Conservation (phyloP, 1,140 invertebrate genomes). For the Lucilia cuprina region DNA sequence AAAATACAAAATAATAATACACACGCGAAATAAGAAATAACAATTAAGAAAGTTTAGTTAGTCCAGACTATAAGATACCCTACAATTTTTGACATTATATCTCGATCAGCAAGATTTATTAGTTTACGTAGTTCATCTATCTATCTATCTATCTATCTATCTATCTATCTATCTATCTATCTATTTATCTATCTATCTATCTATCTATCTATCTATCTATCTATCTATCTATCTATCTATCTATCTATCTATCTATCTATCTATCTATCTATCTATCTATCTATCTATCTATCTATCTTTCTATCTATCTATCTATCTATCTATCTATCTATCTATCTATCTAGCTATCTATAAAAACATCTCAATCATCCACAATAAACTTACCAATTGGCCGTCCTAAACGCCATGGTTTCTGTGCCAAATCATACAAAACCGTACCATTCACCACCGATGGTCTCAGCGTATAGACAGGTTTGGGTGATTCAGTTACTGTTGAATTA, state of each 20-base stretch:
- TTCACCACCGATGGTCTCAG: conserved; percentile 57
- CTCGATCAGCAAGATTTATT: too few species aligned
- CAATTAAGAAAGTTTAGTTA: not conserved
- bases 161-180: too few species aligned
- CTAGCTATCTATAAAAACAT: too few species aligned
- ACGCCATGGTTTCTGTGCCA: conserved; percentile 83
- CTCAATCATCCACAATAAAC: too few species aligned
- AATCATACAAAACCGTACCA: conserved; percentile 82
- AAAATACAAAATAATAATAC: not conserved
- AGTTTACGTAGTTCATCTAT: too few species aligned
- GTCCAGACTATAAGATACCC: too few species aligned
- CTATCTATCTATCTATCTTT: too few species aligned
- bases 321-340: too few species aligned
- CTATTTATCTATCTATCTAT: too few species aligned
- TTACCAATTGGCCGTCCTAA: conserved; percentile 84
- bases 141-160: too few species aligned
- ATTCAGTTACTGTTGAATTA: conserved; percentile 52
- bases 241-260: not conserved
- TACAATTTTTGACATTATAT: too few species aligned
- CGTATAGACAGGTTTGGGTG: conserved; percentile 58
- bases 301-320: not conserved
- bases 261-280: not conserved
- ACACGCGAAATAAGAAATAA: conserved; percentile 15
- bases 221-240: not conserved
- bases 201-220: too few species aligned